Conservation (phyloP, 2,797 vertebrate genomes). For the Sorex maritimensis region DNA sequence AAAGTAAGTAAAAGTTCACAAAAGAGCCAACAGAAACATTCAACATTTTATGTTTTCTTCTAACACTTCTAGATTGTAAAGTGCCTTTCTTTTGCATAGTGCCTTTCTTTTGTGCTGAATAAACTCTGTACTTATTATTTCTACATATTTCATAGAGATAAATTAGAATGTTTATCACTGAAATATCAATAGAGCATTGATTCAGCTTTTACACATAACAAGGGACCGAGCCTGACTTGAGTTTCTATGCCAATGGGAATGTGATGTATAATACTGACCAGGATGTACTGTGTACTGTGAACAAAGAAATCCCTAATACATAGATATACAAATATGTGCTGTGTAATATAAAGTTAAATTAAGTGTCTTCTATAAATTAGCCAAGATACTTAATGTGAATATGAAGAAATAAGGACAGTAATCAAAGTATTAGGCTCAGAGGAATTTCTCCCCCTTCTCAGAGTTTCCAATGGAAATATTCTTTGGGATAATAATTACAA, state of each 20-base stretch:
- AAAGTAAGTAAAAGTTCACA: not conserved
- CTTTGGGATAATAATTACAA: not conserved
- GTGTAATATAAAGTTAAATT: not conserved
- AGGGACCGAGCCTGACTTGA: not conserved
- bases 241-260: not conserved
- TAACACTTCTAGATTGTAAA: not conserved
- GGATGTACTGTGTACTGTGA: not conserved
- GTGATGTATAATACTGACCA: not conserved
- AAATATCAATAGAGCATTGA: not conserved
- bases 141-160: not conserved
- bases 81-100: not conserved
- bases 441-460: not conserved
- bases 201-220: not conserved
- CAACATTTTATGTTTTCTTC: not conserved
- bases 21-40: not conserved
- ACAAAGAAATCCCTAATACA: not conserved
- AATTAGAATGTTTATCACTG: not conserved
- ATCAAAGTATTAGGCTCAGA: not conserved
- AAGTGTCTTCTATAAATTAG: not conserved
- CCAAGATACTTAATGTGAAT: not conserved
- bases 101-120: not conserved
- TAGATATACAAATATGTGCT: not conserved
- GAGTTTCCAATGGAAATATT: not conserved
- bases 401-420: not conserved
- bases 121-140: not conserved